These are phyloP conservation scores for Scaptomyza cyrtandrae DNA, from an alignment of 2,888 invertebrate species.

Conservation along the genomic window DNA sequence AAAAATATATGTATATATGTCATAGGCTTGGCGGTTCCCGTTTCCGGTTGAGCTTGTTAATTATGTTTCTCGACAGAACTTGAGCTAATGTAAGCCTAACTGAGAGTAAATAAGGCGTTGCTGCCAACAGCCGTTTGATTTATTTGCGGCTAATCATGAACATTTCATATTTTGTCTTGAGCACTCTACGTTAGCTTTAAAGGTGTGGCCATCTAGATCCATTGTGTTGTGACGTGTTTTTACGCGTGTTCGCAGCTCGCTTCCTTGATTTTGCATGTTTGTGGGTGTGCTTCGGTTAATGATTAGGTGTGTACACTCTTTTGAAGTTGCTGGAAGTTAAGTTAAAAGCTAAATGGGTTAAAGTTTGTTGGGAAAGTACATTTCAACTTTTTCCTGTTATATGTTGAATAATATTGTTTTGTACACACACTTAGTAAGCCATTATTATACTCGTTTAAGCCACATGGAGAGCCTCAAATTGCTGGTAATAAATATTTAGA, in stretches of 20 bases:
- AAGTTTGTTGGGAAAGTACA: not conserved
- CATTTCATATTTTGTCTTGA: conserved; percentile 47
- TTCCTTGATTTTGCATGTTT: conserved; percentile 27
- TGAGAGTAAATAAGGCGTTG: conserved; percentile 68
- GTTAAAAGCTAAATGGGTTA: not conserved
- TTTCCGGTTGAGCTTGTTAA: conserved; percentile 48
- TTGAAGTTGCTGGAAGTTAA: not conserved
- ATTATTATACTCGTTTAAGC: conserved; percentile 23
- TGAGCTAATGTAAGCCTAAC: conserved; percentile 66
- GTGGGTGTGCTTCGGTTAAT: conserved; percentile 31
- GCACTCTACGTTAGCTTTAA: not conserved
- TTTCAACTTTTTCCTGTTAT: no score
- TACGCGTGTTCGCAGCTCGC: conserved; percentile 45
- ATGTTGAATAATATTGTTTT: no score
- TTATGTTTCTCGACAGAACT: conserved; percentile 40
- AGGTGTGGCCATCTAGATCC: conserved; percentile 43
- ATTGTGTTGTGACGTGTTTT: conserved; percentile 53
- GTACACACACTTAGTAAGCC: conserved; percentile 15
- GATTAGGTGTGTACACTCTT: conserved; percentile 42
- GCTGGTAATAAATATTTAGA: conserved; percentile 52
- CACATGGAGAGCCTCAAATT: conserved; percentile 45
- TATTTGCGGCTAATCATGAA: conserved; percentile 66
- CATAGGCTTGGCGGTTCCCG: conserved; percentile 37
- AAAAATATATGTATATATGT: not conserved
- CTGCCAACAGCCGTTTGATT: conserved; percentile 62